Percentiles rank a stretch among this genome's conserved stretches.
These are phyloP conservation scores for Nematopogon swammerdamellus DNA, from an alignment of 2,888 invertebrate genomes.

Conservation along the genomic window DNA sequence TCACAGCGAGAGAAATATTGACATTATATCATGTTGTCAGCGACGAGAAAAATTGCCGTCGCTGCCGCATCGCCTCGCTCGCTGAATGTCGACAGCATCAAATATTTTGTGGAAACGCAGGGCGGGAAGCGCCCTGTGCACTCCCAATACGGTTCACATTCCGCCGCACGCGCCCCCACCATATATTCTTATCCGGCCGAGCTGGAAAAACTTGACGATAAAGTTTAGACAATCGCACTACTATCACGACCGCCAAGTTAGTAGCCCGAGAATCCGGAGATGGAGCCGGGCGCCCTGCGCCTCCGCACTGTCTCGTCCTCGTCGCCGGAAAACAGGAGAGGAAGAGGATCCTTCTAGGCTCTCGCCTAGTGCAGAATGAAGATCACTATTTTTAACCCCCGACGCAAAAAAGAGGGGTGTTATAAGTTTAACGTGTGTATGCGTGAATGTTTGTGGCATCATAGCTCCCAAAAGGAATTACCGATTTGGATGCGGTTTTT, in stretches of 20 bases:
- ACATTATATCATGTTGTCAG: slow-evolving; percentile 58
- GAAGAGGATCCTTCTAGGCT: too few relatives aligned
- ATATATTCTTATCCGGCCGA: neutral
- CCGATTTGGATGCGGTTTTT: too few relatives aligned
- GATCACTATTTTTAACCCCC: too few relatives aligned
- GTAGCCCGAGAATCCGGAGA: too few relatives aligned
- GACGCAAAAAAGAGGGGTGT: too few relatives aligned
- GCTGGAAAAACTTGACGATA: neutral
- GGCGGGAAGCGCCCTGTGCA: neutral
- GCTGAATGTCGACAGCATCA: slow-evolving; percentile 38
- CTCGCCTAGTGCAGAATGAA: too few relatives aligned
- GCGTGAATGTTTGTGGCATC: too few relatives aligned
- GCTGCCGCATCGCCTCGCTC: slow-evolving; percentile 26
- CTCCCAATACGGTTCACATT: neutral
- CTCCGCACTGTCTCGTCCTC: neutral
- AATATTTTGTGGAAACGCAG: neutral
- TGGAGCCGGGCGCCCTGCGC: neutral
- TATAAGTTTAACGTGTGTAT: too few relatives aligned
- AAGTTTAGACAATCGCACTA: neutral
- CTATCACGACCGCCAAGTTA: neutral
- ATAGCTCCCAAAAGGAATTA: too few relatives aligned
- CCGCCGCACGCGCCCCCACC: neutral
- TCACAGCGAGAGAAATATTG: slow-evolving; percentile 50
- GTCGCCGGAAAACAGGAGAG: too few relatives aligned
- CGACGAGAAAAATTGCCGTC: slow-evolving; percentile 53